Base-by-base conservation (phyloP, 1,140 invertebrate species). In the Solenopsis invicta region DNA sequence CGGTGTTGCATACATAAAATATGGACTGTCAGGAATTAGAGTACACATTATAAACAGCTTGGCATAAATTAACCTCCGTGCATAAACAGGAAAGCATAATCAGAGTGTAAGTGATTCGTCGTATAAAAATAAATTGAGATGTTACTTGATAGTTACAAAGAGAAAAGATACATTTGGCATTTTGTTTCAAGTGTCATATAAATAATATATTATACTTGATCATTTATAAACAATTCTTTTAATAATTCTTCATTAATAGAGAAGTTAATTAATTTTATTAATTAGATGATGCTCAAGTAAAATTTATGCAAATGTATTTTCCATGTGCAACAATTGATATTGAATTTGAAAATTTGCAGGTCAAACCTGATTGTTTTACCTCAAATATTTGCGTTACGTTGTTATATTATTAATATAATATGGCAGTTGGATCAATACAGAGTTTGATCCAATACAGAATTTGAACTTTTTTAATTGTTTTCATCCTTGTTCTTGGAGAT, bases 1-100 rank as follows among this genome's bases (percentile, higher is more conserved):
- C 76, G 88, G 67, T 77, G 82, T 37, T 64, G 45, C 78, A 74
- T 82, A 54, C 59, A 75, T 81, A 82, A 67, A 85, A 62, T 48
- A 80, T 64, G 37, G 69, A 48, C 62, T 80, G 64, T 81, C 77
- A 80, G 62, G 21, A 80, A 81, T 81, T 56, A 56, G 62, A 81
- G 64, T 69, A 48, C 34, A 24, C 64, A 81, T 81, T 81, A 81
- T 69, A 81, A 81, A 69, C 64, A 81, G 54, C 77, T 81, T 56
- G 77, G 64, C 77, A 81, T 69, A 81, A 81, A 81, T 81, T 81
- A 81, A 81, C 48, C 29, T 21, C n/a, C 34, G 10, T 45, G 8
- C 59, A 81, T 34, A 69, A 81, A 69, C 64, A 48, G 29, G 62
- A 67, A 80, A 67, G 48, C 29, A 34, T 67, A 80, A 80, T 80